Evolutionary conservation across 2,113 vertebrate genomes (phyloP).

Genomic region (Rhabdornis inornatus): DNA sequence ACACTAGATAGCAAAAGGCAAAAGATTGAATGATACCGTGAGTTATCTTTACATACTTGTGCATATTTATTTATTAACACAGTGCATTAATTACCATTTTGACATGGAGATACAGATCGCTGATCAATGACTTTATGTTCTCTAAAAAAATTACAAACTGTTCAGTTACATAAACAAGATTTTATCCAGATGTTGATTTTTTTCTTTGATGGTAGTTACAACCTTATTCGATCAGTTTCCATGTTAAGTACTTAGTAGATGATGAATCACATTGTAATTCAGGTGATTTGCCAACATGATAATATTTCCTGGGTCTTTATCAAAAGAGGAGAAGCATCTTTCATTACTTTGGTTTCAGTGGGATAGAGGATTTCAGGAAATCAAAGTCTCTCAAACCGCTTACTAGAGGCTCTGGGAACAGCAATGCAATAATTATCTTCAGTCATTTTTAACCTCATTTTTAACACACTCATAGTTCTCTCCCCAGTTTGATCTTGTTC

Average conservation of each 20-base stretch:
- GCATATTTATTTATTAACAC: background rate
- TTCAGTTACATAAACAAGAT: background rate
- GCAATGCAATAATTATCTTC: background rate
- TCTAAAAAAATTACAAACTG: background rate
- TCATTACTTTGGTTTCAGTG: background rate
- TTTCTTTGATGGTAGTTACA: background rate
- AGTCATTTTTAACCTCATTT: background rate
- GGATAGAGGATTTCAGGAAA: background rate
- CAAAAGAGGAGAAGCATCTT: background rate
- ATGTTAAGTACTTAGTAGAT: background rate
- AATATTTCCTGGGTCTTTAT: background rate
- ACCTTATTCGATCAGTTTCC: background rate
- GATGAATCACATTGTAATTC: background rate
- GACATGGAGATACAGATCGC: background rate
- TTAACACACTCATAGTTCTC: background rate
- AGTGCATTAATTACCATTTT: background rate
- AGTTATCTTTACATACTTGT: background rate
- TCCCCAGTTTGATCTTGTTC: background rate
- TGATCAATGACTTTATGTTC: background rate
- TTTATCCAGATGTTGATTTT: background rate
- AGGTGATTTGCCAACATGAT: background rate
- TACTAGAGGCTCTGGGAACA: background rate
- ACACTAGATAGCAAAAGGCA: background rate
- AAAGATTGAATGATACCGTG: fast-evolving
- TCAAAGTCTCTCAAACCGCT: background rate